These are phyloP conservation scores for Zygothrica quintamaculata DNA, from an alignment of 2,888 invertebrate species.

Conservation along the genomic window DNA sequence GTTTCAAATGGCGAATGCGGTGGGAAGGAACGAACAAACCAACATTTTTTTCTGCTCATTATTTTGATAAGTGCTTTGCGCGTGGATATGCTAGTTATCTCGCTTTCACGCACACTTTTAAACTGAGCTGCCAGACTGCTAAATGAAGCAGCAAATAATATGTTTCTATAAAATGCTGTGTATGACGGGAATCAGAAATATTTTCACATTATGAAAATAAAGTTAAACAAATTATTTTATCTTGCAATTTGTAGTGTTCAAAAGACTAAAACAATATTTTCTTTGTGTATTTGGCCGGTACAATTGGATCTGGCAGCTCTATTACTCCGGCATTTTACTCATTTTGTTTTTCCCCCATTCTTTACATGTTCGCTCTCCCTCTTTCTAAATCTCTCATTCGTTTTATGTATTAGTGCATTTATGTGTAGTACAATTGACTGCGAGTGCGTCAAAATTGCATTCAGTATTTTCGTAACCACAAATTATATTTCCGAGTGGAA, in stretches of 20 bases:
- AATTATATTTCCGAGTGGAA: constrained; percentile 19
- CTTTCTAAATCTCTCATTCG: constrained; percentile 29
- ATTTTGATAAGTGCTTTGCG: constrained; percentile 72
- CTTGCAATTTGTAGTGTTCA: background rate
- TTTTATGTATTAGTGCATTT: constrained; percentile 57
- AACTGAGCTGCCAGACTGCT: constrained; percentile 42
- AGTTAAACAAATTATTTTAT: too few relatives aligned
- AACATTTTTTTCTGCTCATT: constrained; percentile 65
- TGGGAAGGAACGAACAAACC: constrained; percentile 65
- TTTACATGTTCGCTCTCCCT: constrained; percentile 38
- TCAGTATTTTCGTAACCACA: constrained; percentile 23
- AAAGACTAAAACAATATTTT: too few relatives aligned
- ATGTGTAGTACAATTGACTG: constrained; percentile 45
- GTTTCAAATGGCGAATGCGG: constrained; percentile 70
- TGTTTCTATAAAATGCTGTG: too few relatives aligned
- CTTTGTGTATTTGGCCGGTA: constrained; percentile 15
- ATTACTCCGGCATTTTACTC: constrained; percentile 54
- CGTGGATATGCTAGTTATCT: constrained; percentile 32
- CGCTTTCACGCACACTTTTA: constrained; percentile 45
- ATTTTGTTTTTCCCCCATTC: constrained; percentile 53
- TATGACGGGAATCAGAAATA: too few relatives aligned
- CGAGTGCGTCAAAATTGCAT: constrained; percentile 59
- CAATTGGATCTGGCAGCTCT: constrained; percentile 41
- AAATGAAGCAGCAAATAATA: constrained; percentile 18
- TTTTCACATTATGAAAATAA: too few relatives aligned